Conservation (phyloP, 2,888 invertebrate species). For the Myopa tessellatipennis region DNA sequence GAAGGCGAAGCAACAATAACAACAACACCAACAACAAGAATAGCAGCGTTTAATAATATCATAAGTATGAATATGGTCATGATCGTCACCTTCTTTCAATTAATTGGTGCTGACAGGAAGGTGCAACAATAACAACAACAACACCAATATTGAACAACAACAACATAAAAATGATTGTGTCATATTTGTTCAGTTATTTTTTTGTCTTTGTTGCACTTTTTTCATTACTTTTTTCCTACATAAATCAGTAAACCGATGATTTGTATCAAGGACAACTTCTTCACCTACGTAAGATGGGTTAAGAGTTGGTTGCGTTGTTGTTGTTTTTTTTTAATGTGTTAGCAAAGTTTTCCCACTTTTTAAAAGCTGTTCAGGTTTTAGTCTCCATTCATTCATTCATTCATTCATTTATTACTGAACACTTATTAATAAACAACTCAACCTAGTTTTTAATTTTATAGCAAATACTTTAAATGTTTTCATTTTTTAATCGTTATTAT, state of each 20-base stretch:
- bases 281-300: constrained; percentile 41
- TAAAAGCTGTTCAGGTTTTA: not conserved
- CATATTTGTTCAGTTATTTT: constrained; percentile 8
- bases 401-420: constrained; percentile 45
- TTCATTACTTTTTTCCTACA: not conserved
- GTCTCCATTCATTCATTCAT: constrained; percentile 45
- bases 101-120: not conserved
- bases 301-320: not conserved
- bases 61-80: no score
- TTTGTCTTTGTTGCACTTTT: not conserved
- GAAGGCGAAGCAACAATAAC: not conserved
- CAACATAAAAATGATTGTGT: constrained; percentile 4
- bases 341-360: not conserved
- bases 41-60: not conserved
- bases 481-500: not conserved
- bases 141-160: not conserved
- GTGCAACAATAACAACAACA: constrained; percentile 1
- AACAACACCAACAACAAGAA: not conserved
- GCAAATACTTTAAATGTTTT: not conserved
- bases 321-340: no score
- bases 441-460: constrained; percentile 1
- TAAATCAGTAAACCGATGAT: constrained; percentile 10
- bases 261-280: constrained; percentile 46
- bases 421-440: constrained; percentile 51
- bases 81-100: no score